Base-by-base conservation (phyloP, 1,140 invertebrate genomes). In the Ganaspis sp. region DNA sequence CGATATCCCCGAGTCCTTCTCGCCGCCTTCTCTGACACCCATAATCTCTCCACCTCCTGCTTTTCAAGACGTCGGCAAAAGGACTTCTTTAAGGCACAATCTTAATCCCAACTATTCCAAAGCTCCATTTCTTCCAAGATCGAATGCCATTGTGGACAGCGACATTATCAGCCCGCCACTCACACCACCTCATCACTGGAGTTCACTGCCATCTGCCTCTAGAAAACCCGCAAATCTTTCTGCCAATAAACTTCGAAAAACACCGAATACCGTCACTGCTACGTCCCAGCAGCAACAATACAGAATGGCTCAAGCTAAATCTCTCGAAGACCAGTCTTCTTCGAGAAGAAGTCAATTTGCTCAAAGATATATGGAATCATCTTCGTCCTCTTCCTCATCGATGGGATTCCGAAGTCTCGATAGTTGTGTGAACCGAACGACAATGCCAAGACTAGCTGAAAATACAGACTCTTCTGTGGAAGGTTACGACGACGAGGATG, bases 31-130 rank as follows among this genome's bases (percentile, higher is more conserved):
- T 15, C 84, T 92, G 19, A 93, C 93, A 0, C 93, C 93, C 6
- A 94, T 94, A 75, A 93, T 94, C 73, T 94, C 93, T 26, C 93
- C 93, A 11, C 93, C 93, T 0, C 93, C 93, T 1, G 93, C 93
- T 0, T 94, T 94, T 82, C 93, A 93, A 81, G 93, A 93, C 69
- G 87, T 90, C 34, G 89, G 85, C 1, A 90, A 84, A 54, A 89
- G 84, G 70, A 81, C 84, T 5, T 85, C 84, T 0, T 83, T 81
- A 1, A 89, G 87, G 64, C 84, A 87, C 53, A 73, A 83, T 45
- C 8, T 78, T 9, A 86, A 58, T 83, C 72, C 42, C 38, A 75
- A 73, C 54, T 90, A 90, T 72, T 90, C 88, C 0, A 92, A 92
- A 79, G 81, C 88, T 0, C 92, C 92, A 3, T 92, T 93, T 76